Evolutionary conservation across 64 coral and sea anemone species (phyloP), one percentile per base, ranked within the genome.

Genomic region (Hydrozoanthus tunicans): DNA sequence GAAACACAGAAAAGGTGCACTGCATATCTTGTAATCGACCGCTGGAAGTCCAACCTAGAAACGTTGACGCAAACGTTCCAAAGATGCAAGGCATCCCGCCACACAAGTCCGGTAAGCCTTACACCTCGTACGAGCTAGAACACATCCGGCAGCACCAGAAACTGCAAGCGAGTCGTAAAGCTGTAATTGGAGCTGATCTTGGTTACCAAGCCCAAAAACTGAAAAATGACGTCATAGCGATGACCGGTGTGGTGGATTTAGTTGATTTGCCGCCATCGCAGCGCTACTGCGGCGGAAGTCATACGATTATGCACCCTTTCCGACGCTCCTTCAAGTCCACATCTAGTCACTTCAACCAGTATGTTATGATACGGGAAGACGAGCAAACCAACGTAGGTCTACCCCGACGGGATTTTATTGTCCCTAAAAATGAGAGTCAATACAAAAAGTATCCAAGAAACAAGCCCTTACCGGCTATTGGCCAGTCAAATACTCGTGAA

Each of bases 21-120:
- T 96, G 95, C 55, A 96, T 96, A 61, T 96, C 95, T 64, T 96
- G 95, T 84, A 93, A 96, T 71, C 82, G 95, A 55, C 83, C 90
- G 5, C 66, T 96, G 26, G 95, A 96, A 55, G 89, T 96, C 9
- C 81, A 93, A 53, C 88, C 92, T 4, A 83, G 89, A 2, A 78
- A 11, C 9, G 81, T 69, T 62, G 81, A 64, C 77, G 73, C 90
- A 1, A 93, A 79, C 60, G 91, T 91, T 85, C 95, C 95, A 0
- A 96, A 96, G 70, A 96, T 94, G 10, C 92, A 94, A 79, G 55
- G 92, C 4, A 72, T 96, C 7, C 95, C 95, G 5, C 58, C 82
- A 17, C 95, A 96, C 60, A 96, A 96, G 83, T 94, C 95, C 55
- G 58, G 81, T 13, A 96, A 96, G 70, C 95, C 95, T 5, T 96